phyloP scores from a whole-genome alignment of 2,797 vertebrate genomes.

The Hippoglossus hippoglossus region DNA sequence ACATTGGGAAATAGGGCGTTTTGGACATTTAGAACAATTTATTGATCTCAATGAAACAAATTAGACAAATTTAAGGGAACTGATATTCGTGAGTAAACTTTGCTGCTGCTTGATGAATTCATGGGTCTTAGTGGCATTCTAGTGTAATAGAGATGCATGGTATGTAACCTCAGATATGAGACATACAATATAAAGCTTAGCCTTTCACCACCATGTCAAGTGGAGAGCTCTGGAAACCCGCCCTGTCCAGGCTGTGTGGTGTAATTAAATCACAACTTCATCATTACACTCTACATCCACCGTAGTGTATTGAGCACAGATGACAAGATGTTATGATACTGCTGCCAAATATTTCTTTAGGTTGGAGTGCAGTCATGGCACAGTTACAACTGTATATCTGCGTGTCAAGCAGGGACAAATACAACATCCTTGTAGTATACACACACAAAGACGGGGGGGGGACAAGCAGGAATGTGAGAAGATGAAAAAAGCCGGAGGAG shows the following conservation, averaged over 20 bases:
- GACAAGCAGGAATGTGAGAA: background rate
- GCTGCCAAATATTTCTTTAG: conserved; percentile 17
- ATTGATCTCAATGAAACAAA: too few species aligned
- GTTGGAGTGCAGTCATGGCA: background rate
- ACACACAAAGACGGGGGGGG: background rate
- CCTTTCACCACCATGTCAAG: too few species aligned
- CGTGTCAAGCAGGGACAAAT: conserved; percentile 3
- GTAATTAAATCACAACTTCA: conserved; percentile 36
- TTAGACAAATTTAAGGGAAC: too few species aligned
- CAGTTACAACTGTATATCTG: conserved; percentile 3
- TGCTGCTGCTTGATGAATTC: too few species aligned
- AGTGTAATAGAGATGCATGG: too few species aligned
- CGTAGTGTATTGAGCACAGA: conserved; percentile 9
- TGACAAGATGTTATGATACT: conserved; percentile 35
- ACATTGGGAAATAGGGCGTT: too few species aligned
- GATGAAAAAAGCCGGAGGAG: background rate
- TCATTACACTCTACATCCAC: conserved; percentile 26
- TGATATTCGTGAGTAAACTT: too few species aligned
- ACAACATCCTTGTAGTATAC: background rate
- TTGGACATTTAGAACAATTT: too few species aligned
- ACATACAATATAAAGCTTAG: too few species aligned
- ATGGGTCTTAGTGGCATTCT: too few species aligned
- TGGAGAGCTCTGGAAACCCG: background rate
- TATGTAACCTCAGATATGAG: too few species aligned
- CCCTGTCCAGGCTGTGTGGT: background rate